Evolutionary conservation across 2,797 vertebrate species (phyloP), one percentile per base, ranked within the genome.

Genomic region (Pseudomugil gertrudae): DNA sequence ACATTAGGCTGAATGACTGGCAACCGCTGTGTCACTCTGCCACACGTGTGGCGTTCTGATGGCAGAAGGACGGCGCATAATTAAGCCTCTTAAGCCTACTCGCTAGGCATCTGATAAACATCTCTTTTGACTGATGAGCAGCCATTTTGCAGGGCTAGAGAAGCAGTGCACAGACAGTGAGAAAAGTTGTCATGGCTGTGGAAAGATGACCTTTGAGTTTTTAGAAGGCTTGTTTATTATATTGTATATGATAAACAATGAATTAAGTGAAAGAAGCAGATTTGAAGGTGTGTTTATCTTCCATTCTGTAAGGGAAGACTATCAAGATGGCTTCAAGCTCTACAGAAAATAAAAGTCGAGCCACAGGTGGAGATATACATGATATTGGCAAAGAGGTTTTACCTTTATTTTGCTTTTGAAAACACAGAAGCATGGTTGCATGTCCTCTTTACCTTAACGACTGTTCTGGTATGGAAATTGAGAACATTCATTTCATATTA

Each of bases 401-500:
- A 74, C 79, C 76, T 3, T 81, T 74, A 69, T 72, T 87, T 86
- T 67, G 70, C 86, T 84, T 89, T 76, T 81, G 77, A 84, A 91
- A 83, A 90, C 84, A 71, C 84, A 65, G 74, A 76, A 67, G 88
- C 82, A 70, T 84, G 48, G 73, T 82, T 74, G 85, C 74, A 79
- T 90, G 82, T 89, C 86, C 88, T 91, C 90, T 86, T 84, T 92
- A 92, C 88, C 89, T 91, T 92, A 93, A 93, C 67, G 88, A 90
- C 90, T 81, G 84, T 86, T 88, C 87, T 83, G 73, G 75, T 93
- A 92, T 92, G 87, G 91, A 93, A 93, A 93, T 90, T 89, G 83
- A 92, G 89, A 89, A 84, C 91, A 91, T 93, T 93, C 93, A 90
- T 92, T 94, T 90, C 87, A 92, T 93, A 90, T 92, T 93, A 93